Evolutionary conservation across 2,113 vertebrate species (phyloP).

Genomic region (Haemorhous mexicanus): DNA sequence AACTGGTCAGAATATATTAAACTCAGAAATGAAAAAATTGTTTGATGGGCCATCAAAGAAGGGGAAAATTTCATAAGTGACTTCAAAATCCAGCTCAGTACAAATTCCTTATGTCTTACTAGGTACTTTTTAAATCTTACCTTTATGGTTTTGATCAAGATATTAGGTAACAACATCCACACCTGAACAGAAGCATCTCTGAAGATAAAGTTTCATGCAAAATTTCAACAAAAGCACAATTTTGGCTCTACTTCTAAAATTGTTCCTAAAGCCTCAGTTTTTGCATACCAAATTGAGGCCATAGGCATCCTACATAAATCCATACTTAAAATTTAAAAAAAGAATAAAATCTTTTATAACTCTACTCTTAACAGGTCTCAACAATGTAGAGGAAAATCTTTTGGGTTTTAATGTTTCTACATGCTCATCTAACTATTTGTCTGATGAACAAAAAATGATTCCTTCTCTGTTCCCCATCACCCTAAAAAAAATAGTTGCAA

Average conservation of each 20-base stretch:
- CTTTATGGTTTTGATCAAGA: neutral
- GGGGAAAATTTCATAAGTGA: neutral
- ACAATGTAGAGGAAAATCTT: neutral
- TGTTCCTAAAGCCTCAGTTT: neutral
- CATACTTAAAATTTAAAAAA: neutral
- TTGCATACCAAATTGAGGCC: neutral
- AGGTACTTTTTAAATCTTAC: neutral
- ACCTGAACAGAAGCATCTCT: neutral
- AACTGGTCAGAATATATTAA: neutral
- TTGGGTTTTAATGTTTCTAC: neutral
- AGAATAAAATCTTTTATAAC: neutral
- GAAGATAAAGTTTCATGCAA: neutral
- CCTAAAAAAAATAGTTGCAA: neutral
- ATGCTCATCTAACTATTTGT: neutral
- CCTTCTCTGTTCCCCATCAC: neutral
- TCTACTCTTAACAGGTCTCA: neutral
- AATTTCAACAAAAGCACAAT: neutral
- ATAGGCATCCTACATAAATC: neutral
- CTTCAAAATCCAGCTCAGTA: neutral
- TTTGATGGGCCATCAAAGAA: neutral
- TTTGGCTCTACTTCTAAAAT: neutral
- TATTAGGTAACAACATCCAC: neutral
- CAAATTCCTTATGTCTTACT: neutral
- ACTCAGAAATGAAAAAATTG: neutral
- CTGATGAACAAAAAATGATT: neutral